Evolutionary conservation across 2,888 invertebrate genomes (phyloP).

Genomic region (Eupithecia subfuscata): DNA sequence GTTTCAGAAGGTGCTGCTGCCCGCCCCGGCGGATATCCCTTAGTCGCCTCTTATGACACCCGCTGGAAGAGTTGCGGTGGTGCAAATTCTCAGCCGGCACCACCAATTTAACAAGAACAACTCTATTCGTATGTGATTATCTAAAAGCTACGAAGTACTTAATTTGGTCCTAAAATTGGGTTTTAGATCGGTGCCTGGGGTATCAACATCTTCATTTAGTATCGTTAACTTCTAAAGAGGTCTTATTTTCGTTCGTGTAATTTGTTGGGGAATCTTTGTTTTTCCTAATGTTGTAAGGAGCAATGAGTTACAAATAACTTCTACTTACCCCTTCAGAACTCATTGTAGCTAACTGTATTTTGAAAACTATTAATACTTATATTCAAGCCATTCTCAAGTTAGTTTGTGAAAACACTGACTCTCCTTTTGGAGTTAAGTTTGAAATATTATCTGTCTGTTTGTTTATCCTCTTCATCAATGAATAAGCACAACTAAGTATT

Average conservation of each 20-base stretch:
- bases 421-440: too few relatives aligned
- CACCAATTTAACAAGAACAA: neutral
- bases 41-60: too few relatives aligned
- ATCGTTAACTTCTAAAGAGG: neutral
- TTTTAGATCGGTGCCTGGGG: conserved; percentile 23
- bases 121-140: conserved; percentile 13
- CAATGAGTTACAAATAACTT: neutral
- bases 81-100: too few relatives aligned
- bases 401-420: too few relatives aligned
- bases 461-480: too few relatives aligned
- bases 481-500: too few relatives aligned
- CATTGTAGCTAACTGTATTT: neutral
- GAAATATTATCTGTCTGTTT: too few relatives aligned
- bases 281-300: neutral
- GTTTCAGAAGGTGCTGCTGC: too few relatives aligned
- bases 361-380: neutral
- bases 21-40: too few relatives aligned
- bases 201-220: neutral
- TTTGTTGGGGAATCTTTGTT: neutral
- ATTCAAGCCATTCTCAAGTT: too few relatives aligned
- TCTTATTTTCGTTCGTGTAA: neutral
- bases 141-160: conserved; percentile 15
- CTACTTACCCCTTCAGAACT: neutral
- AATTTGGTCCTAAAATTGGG: conserved; percentile 14
- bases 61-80: too few relatives aligned